A percentile compares a stretch with the other conserved stretches of the same genome.
These are phyloP conservation scores for Tethea ocularis DNA, from an alignment of 2,888 invertebrate species.

Conservation along the genomic window DNA sequence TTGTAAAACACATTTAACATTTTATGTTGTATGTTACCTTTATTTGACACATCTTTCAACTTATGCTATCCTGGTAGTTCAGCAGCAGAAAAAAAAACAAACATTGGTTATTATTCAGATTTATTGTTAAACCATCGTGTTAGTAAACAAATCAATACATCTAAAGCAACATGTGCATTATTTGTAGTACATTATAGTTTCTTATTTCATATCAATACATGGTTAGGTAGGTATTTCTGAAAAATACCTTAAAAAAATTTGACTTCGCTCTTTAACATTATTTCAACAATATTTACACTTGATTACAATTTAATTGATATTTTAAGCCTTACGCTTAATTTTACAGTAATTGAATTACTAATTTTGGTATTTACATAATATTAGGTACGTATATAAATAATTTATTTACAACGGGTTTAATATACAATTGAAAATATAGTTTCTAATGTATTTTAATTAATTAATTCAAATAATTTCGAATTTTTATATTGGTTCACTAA, in stretches of 20 bases:
- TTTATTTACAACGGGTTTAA: neutral
- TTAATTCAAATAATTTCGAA: too few relatives aligned
- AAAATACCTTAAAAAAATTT: too few relatives aligned
- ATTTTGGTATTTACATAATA: neutral
- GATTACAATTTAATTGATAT: neutral
- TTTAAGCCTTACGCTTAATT: neutral
- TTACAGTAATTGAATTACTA: neutral
- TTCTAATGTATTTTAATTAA: too few relatives aligned
- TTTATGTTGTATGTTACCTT: too few relatives aligned
- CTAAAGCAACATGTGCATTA: constrained; percentile 39
- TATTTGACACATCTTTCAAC: too few relatives aligned
- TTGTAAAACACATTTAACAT: too few relatives aligned
- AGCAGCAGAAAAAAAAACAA: neutral
- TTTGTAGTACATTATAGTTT: constrained; percentile 16
- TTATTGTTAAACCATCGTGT: constrained; percentile 28
- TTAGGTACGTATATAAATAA: too few relatives aligned
- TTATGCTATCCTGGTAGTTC: too few relatives aligned
- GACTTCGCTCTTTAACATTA: constrained; percentile 8
- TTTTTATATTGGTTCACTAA: too few relatives aligned
- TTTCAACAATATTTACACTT: neutral
- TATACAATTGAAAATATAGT: too few relatives aligned
- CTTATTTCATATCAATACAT: constrained; percentile 17
- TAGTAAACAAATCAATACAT: constrained; percentile 42
- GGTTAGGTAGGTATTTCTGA: neutral
- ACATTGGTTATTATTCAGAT: neutral